These are phyloP conservation scores for Mus pahari DNA, from an alignment of 2,113 vertebrate genomes.

Conservation along the genomic window DNA sequence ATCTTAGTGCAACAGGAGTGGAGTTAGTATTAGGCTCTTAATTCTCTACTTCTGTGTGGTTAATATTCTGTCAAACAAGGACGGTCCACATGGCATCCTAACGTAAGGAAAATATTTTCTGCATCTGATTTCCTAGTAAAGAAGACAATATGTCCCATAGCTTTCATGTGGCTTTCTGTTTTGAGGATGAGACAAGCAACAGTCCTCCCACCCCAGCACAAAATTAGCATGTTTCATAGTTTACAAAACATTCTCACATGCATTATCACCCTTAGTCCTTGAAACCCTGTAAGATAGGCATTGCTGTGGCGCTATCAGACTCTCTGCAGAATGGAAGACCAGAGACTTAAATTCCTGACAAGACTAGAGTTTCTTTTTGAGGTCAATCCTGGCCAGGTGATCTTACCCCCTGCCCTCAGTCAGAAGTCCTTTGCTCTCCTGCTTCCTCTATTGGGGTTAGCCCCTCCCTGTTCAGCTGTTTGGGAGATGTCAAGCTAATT, in stretches of 20 bases:
- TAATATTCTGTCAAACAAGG: conserved; percentile 44
- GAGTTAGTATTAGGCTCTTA: background rate
- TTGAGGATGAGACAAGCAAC: conserved; percentile 58
- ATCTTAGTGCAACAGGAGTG: background rate
- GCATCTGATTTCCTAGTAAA: conserved; percentile 66
- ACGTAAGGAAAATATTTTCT: conserved; percentile 64
- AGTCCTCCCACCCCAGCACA: conserved; percentile 27
- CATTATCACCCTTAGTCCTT: background rate
- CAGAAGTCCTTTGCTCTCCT: background rate
- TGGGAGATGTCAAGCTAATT: background rate
- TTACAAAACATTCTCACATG: conserved; percentile 57
- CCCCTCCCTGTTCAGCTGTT: background rate
- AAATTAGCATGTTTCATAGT: conserved; percentile 56
- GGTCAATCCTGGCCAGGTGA: background rate
- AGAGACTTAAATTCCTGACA: background rate
- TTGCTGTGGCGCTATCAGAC: background rate
- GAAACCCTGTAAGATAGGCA: background rate
- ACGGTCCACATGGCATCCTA: conserved; percentile 18
- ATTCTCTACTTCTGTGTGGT: conserved; percentile 6
- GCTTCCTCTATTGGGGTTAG: fast-evolving
- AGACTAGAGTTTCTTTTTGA: background rate
- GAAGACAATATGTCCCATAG: conserved; percentile 63
- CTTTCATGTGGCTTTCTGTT: conserved; percentile 77
- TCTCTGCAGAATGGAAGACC: background rate
- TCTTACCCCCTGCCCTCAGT: background rate